Evolutionary conservation across 2,797 vertebrate species (phyloP), one percentile per base, ranked within the genome.

Genomic region (Eutrigla gurnardus): DNA sequence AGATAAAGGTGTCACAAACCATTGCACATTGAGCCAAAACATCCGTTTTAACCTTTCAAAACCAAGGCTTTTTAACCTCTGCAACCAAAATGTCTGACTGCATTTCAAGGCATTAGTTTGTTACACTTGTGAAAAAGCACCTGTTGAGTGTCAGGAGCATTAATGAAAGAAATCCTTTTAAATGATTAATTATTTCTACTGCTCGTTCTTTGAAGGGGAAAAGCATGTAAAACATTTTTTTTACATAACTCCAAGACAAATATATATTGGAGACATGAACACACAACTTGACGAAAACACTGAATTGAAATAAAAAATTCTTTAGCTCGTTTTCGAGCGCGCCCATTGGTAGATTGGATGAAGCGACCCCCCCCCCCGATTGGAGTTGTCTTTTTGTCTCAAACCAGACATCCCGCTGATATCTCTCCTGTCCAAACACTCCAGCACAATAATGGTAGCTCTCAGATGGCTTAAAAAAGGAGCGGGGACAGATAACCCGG

Each of bases 371-470:
- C 33, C 77, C 25, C 77, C 33, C 77, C 25, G 35, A 75, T 83
- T 64, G 72, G 84, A 82, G 80, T 74, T 50, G 5, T 83, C 68
- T 79, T 60, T 80, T 85, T 89, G 86, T 89, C 90, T 88, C 70
- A 90, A 92, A 92, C 78, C 91, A 94, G 91, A 90, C 92, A 82
- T 92, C 91, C 86, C 74, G 32, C 55, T 71, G 86, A 86, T 94
- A 93, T 92, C 91, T 90, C 78, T 58, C 43, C 85, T 93, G 87
- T 92, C 93, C 89, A 93, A 94, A 93, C 92, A 92, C 87, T 92
- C 91, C 86, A 25, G 81, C 86, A 91, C 88, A 88, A 83, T 88
- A 88, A 90, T 89, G 88, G 92, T 90, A 92, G 91, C 87, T 83
- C 82, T 92, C 83, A 77, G 86, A 83, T 77, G 86, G 83, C 78